Evolutionary conservation across 2,888 invertebrate species (phyloP), one percentile per base, ranked within the genome.

Genomic region (Amphipyra tragopoginis): DNA sequence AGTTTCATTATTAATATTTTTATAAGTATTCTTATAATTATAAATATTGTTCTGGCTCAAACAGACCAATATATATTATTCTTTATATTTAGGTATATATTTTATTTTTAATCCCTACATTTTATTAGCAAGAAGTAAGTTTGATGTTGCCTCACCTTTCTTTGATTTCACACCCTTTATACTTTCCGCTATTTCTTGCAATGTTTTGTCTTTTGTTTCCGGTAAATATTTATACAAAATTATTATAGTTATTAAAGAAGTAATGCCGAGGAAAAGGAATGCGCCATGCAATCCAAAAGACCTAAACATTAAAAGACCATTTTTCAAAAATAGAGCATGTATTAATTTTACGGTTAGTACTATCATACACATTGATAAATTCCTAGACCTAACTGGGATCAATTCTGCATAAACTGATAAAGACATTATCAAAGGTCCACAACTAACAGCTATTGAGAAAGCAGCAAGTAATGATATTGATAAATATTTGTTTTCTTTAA

Each of bases 161-260:
- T 47, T 61, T 33, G 39, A 5, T 56, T 53, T 63, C 1, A 43
- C 51, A 7, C 63, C 52, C 1, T 34, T 57, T 1, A 85, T 72
- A 44, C 55, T 61, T 38, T 81, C 79, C 15, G 78, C 61, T 45
- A 87, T 85, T 80, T 88, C 82, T 58, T 84, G 75, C 9, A 87
- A 59, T 0, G 88, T 87, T 49, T 84, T 87, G 53, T 87, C 81
- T 73, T 88, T 89, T 5, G 86, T 88, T 75, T 87, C 88, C 1
- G 88, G 88, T 14, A 88, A 62, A 68, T 83, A 84, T 54, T 67
- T 81, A 34, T 81, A 85, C 34, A 86, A 51, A 2, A 85, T 7
- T 4, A 75, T 9, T 10, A 81, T 53, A 26, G 43, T 51, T 0
- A 77, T 10, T 0, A 68, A 39, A 3, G 77, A 68, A 6, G 40